Evolutionary conservation across 2,113 vertebrate genomes (phyloP), one percentile per base, ranked within the genome.

Genomic region (Dipodomys spectabilis): DNA sequence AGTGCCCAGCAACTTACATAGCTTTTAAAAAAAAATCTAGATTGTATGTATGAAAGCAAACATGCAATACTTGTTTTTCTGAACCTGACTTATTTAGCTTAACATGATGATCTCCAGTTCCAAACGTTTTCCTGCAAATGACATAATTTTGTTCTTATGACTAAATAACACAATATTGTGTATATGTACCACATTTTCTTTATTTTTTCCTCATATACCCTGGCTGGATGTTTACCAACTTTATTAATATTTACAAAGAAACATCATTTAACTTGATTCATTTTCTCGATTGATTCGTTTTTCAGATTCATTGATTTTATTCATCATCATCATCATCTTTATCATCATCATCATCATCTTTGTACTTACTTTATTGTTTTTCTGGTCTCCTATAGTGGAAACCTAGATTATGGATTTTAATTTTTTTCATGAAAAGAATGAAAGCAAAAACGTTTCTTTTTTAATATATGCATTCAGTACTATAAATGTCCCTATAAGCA

Each of bases 221-320:
- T 88, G 20, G 11, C 6, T 78, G 68, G n/a, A 65, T 13, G 44
- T 12, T 92, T 73, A 65, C 32, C 20, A 88, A 67, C 32, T 88
- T 65, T 83, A 83, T 73, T 67, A 57, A 27, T 73, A 27, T 83
- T 83, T 82, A 44, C 62, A 64, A 78, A 88, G 64, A 88, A 78
- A 74, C 28, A 32, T 49, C 20, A 90, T 89, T 90, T 30, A 80
- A 19, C 44, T 83, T 93, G 11, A 19, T 75, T 86, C 9, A 57
- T 65, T 83, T 77, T 83, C 28, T 74, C 49, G 71, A 18, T 53
- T 53, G 15, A 84, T 89, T 78, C 45, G 8, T 28, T 8, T 35
- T 88, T 71, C 71, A 49, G 45, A 68, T 65, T 53, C 30, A 80
- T 44, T 87, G 12, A 91, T 82, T 62, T 91, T 75, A 35, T 49